Evolutionary conservation across 2,797 vertebrate genomes (phyloP), one percentile per base, ranked within the genome.

Genomic region (Botia kubotai): DNA sequence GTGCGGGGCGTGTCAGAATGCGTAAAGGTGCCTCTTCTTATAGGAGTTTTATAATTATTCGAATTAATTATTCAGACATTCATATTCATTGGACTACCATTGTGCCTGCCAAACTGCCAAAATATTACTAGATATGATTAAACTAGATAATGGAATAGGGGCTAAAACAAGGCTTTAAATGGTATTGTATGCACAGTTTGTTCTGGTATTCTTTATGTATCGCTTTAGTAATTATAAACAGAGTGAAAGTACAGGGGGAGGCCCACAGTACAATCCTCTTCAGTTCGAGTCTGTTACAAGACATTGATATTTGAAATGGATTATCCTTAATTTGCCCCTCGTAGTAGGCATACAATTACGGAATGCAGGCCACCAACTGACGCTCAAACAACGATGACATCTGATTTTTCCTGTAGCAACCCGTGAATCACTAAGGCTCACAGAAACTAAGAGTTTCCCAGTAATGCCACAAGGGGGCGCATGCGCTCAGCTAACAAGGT

Each of bases 391-490:
- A 74, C 26, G 52, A 60, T 16, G 83, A 81, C 80, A 83, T 62
- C 5, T 67, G 83, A 84, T 81, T 58, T 55, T 77, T 36, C 19
- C 71, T 66, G 67, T 39, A 58, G 69, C 53, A 17, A 46, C 46
- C 2, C 3, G 58, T 26, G 43, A 13, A 14, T 19, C 8, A 33
- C 73, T 48, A 33, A 33, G 26, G 52, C 72, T 68, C 19, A 33
- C 13, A n/a, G 48, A 77, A 58, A 11, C 39, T 23, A n/a, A 23
- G 33, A 62, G 36, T 73, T 19, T n/a, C 82, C 5, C 21, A 12
- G 16, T 29, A 6, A 19, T 55, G 69, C 79, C 81, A 82, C 82
- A n/a, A 26, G 50, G 73, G 65, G 83, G 83, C 63, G 86, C 62
- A 13, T 52, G 70, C 48, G 71, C 17, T 67, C 55, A 36, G 14